A percentile compares a stretch with the other conserved stretches of the same genome.
Evolutionary conservation across 2,113 vertebrate species (phyloP).

Genomic region (Ptyas mucosa): DNA sequence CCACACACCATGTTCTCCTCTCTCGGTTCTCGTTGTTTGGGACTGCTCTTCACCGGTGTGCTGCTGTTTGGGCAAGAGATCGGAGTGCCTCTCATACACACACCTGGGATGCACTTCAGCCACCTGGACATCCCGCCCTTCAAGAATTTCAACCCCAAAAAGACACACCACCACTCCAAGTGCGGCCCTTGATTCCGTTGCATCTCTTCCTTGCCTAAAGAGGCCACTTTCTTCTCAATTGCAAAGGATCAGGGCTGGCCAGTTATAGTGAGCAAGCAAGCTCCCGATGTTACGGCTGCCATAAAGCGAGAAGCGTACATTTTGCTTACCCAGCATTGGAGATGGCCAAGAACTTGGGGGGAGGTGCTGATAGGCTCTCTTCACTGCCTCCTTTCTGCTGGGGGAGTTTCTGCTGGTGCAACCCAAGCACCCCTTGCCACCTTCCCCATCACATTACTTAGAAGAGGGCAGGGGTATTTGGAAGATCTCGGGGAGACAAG

Average conservation of each 20-base stretch:
- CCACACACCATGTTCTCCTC: background rate
- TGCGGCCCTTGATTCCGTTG: background rate
- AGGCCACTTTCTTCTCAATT: background rate
- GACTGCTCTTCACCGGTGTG: background rate
- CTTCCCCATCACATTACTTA: background rate
- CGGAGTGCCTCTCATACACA: background rate
- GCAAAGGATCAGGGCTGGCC: background rate
- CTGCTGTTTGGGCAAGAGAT: background rate
- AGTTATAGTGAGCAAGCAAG: background rate
- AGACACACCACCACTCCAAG: background rate
- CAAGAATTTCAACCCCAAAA: background rate
- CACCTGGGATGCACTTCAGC: background rate
- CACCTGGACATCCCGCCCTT: background rate
- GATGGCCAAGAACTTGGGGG: background rate
- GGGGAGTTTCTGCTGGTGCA: no score
- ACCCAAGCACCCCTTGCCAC: background rate
- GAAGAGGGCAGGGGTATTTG: background rate
- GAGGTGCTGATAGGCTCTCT: background rate
- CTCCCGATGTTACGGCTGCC: background rate
- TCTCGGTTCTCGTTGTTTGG: background rate
- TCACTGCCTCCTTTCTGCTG: background rate
- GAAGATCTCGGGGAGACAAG: background rate
- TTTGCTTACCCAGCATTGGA: no score
- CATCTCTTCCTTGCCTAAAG: background rate
- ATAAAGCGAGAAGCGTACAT: background rate